These are phyloP conservation scores for Meteorus colon DNA, from an alignment of 2,888 invertebrate genomes.

Conservation along the genomic window DNA sequence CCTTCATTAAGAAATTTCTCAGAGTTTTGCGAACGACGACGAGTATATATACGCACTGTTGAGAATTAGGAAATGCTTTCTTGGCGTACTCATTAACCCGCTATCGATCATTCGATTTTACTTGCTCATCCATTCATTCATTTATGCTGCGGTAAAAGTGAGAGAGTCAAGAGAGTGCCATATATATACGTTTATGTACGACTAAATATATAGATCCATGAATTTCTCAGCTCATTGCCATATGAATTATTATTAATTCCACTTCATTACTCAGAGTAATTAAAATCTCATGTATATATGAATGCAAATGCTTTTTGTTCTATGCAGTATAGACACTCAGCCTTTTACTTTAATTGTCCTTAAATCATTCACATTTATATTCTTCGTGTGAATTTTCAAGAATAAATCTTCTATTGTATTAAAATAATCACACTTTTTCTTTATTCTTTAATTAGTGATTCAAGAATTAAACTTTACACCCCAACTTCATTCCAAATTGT, in stretches of 20 bases:
- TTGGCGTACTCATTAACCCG: conserved; percentile 21
- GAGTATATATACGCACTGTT: background rate
- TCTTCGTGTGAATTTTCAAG: conserved; percentile 2
- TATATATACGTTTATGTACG: background rate
- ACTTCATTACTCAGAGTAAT: conserved; percentile 33
- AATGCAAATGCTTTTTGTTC: background rate
- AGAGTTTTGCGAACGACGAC: background rate
- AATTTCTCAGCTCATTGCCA: conserved; percentile 6
- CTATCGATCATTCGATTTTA: conserved; percentile 35
- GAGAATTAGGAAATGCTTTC: conserved; percentile 27
- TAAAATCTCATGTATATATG: conserved; percentile 9
- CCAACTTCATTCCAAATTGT: too few species aligned
- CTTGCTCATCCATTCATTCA: conserved; percentile 29
- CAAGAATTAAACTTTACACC: too few species aligned
- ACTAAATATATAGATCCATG: background rate
- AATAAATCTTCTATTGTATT: background rate
- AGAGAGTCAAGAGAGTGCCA: background rate
- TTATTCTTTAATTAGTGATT: too few species aligned
- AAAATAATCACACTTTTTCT: too few species aligned
- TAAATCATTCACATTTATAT: conserved; percentile 10
- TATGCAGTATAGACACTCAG: background rate
- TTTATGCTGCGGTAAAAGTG: conserved; percentile 16
- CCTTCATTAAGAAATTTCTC: conserved; percentile 39
- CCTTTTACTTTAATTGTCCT: conserved; percentile 31
- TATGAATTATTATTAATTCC: conserved; percentile 27